Evolutionary conservation across 1,140 invertebrate species (phyloP).

Genomic region (Drosophila obscura): DNA sequence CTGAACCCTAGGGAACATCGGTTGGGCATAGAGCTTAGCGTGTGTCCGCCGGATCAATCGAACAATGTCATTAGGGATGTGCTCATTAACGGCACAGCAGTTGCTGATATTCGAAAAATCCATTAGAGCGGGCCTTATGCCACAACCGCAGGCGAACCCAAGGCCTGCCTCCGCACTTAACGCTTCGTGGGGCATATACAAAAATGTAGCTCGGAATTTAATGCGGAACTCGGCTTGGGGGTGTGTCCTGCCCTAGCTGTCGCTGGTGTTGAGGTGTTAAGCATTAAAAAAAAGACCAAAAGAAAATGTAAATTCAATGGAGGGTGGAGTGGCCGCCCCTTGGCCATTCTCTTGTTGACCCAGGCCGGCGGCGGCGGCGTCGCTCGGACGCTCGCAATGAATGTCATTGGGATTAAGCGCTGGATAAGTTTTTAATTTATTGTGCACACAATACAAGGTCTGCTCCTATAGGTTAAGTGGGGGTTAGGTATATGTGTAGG

Average conservation of each 20-base stretch:
- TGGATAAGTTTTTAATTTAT: slow-evolving; percentile 81
- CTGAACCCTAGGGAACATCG: slow-evolving; percentile 2
- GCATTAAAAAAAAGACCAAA: slow-evolving; percentile 21
- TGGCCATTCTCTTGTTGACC: slow-evolving; percentile 34
- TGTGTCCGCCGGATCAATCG: slow-evolving; percentile 28
- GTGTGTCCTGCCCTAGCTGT: slow-evolving; percentile 16
- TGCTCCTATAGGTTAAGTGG: slow-evolving; percentile 39
- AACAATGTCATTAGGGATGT: slow-evolving; percentile 49
- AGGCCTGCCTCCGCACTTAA: slow-evolving; percentile 54
- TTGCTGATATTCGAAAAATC: slow-evolving; percentile 49
- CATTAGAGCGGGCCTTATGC: slow-evolving; percentile 42
- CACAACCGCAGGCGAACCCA: slow-evolving; percentile 28
- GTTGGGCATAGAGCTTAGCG: slow-evolving; percentile 4
- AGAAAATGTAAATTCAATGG: neutral
- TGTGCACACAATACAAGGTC: slow-evolving; percentile 65
- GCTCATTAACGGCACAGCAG: slow-evolving; percentile 65
- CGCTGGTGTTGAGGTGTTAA: slow-evolving; percentile 70
- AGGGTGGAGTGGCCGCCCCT: slow-evolving; percentile 1
- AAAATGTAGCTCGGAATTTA: slow-evolving; percentile 72
- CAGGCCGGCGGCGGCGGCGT: slow-evolving; percentile 35
- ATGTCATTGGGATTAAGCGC: slow-evolving; percentile 74
- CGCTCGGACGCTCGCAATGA: slow-evolving; percentile 45
- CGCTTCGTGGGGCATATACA: slow-evolving; percentile 69
- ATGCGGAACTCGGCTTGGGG: slow-evolving; percentile 59
- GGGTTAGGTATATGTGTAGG: slow-evolving; percentile 22